A percentile compares a stretch with the other conserved stretches of the same genome.
phyloP scores from a whole-genome alignment of 2,797 vertebrate species.

The Momotus momota region DNA sequence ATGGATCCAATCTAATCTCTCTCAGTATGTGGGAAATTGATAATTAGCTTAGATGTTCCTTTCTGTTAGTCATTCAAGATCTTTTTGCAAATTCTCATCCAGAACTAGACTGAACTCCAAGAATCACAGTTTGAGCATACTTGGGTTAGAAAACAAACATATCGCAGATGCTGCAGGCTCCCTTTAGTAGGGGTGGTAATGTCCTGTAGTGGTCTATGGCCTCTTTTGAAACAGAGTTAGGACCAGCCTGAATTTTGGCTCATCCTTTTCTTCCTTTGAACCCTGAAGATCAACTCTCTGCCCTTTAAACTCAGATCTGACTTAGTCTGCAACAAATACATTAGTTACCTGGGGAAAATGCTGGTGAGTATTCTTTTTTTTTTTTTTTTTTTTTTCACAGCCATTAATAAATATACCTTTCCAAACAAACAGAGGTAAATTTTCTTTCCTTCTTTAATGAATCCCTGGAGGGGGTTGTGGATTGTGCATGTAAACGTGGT shows the following conservation, averaged over 20 bases:
- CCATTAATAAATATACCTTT: background rate
- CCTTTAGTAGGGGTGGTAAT: background rate
- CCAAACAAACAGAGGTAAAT: slow-evolving; percentile 14
- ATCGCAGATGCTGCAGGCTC: background rate
- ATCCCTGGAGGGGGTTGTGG: background rate
- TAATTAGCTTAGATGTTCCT: background rate
- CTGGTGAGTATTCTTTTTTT: background rate
- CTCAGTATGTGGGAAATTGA: background rate
- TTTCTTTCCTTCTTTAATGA: slow-evolving; percentile 20
- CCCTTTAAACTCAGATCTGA: background rate
- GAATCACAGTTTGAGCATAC: background rate
- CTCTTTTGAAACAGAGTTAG: background rate
- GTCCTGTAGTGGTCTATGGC: background rate
- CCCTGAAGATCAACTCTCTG: background rate
- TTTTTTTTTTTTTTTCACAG: background rate
- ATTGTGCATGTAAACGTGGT: background rate
- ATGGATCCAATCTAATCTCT: background rate
- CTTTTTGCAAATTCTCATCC: background rate
- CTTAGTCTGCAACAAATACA: background rate
- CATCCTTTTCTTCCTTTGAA: background rate
- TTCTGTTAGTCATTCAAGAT: background rate
- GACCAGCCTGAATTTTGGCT: background rate
- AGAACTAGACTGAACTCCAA: background rate
- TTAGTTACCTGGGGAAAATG: background rate
- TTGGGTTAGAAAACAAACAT: background rate